Evolutionary conservation across 37 sponge, comb jelly and placozoan species (phyloP), one percentile per base, ranked within the genome.

Genomic region (Amphimedon queenslandica): DNA sequence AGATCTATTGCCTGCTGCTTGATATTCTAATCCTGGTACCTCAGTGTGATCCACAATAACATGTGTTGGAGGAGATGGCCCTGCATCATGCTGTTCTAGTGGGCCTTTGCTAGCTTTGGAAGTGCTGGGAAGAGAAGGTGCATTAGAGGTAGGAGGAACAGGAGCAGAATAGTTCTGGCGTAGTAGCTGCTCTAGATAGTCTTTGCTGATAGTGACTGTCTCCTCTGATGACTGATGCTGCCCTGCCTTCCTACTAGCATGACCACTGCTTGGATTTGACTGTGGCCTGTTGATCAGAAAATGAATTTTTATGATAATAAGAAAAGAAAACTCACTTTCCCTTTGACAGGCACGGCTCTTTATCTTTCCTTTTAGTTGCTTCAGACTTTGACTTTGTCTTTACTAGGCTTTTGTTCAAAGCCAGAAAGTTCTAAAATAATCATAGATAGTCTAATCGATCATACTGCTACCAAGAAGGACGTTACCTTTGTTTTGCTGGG

Each of bases 131-230:
- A 13, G 13, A 18, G 13, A 47, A 18, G 53, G 53, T 47, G 13
- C 8, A 13, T 47, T 13, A 18, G 8, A 13, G 8, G 53, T 47
- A 13, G 13, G 13, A 18, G 8, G 13, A 18, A 8, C 13, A 18
- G 13, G 53, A 18, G 13, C 13, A 18, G 53, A 47, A n/a, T n/a
- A n/a, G 13, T 47, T 47, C 13, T 47, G 53, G n/a, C n/a, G n/a
- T 6, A 60, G 61, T n/a, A 60, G 61, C 5, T n/a, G 23, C 61
- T 60, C 27, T 11, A 60, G 28, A 60, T 60, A 60, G 23, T 60
- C 28, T 60, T 60, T 60, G 21, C 61, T 60, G 28, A 60, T n/a
- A n/a, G 61, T 60, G 5, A 60, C 61, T n/a, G 28, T 60, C 5
- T 60, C 61, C 5, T 11, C 61, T 47, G 53, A 47, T 47, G 8